Evolutionary conservation across 2,113 vertebrate genomes (phyloP).

Genomic region (Chiloscyllium plagiosum): DNA sequence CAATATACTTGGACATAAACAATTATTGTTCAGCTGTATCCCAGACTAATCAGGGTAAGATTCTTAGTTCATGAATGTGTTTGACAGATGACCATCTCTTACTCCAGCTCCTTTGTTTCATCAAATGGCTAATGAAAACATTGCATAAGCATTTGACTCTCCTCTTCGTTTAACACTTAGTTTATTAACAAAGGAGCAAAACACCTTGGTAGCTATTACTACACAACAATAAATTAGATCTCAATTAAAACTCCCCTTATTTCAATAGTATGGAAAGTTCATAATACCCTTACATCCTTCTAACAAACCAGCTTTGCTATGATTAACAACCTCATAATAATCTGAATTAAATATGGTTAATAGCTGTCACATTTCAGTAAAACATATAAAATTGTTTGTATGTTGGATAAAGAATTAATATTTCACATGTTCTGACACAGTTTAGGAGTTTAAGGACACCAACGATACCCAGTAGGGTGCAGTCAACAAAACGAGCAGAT

Average conservation of each 20-base stretch:
- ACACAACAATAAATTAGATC: background rate
- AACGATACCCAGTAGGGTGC: background rate
- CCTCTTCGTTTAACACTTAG: background rate
- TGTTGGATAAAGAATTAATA: background rate
- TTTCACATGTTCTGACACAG: background rate
- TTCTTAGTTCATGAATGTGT: background rate
- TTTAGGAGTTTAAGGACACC: background rate
- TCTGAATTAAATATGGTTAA: background rate
- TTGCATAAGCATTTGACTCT: background rate
- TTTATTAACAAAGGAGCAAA: background rate
- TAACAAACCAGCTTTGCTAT: background rate
- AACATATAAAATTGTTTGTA: background rate
- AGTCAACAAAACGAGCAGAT: background rate
- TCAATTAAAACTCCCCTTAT: background rate
- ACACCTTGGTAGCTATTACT: background rate
- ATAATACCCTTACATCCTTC: background rate
- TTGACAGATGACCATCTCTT: background rate
- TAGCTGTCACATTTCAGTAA: background rate
- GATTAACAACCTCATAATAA: background rate
- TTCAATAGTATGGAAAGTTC: no score
- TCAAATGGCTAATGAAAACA: background rate
- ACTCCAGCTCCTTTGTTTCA: slow-evolving; percentile 18
- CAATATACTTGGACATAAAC: background rate
- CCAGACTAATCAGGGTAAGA: slow-evolving; percentile 18
- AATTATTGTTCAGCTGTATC: background rate